A percentile compares a stretch with the other conserved stretches of the same genome.
phyloP scores from a whole-genome alignment of 2,113 vertebrate genomes.

The Orientallactaga bullata region DNA sequence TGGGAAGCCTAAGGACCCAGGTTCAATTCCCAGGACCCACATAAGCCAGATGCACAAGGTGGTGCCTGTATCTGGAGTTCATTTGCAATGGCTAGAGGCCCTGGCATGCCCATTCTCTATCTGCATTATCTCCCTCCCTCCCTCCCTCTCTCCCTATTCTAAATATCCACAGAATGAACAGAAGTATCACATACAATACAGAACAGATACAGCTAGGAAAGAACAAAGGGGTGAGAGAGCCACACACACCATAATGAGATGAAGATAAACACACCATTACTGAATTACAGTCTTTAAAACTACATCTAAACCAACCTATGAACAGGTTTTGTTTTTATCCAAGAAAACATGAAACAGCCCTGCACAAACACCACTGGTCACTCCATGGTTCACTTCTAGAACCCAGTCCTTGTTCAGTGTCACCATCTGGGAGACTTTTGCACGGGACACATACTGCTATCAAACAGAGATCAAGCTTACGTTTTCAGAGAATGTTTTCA shows the following conservation, averaged over 20 bases:
- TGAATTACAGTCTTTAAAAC: background rate
- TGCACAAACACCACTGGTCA: background rate
- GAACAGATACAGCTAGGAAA: background rate
- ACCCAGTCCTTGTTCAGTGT: background rate
- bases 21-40: no score
- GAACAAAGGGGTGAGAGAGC: background rate
- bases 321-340: background rate
- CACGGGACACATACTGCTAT: background rate
- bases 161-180: background rate
- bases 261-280: background rate
- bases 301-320: background rate
- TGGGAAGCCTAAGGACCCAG: no score
- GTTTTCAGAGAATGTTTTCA: constrained; percentile 22
- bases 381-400: background rate
- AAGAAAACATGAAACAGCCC: background rate
- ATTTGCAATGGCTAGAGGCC: no score
- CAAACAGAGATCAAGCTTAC: background rate
- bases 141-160: background rate
- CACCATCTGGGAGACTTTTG: background rate
- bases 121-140: no score
- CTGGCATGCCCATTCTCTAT: background rate
- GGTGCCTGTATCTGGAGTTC: no score
- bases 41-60: no score
- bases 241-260: background rate
- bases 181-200: background rate